phyloP scores from a whole-genome alignment of 1,140 invertebrate species.

The Planococcus citri region DNA sequence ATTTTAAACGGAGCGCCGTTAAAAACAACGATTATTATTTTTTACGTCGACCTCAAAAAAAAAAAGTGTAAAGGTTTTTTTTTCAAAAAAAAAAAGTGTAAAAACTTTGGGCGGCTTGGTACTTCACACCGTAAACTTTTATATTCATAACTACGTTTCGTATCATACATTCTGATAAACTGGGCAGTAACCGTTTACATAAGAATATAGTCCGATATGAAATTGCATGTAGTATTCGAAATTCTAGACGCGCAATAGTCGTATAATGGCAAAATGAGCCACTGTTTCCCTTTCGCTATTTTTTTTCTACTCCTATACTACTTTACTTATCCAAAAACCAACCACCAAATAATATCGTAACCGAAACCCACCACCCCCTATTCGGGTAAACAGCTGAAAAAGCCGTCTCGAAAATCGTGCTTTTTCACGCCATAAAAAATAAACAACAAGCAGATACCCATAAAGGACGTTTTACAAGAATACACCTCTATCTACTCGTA shows the following conservation, averaged over 20 bases:
- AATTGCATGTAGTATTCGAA: neutral
- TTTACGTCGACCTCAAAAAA: neutral
- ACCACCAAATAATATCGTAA: neutral
- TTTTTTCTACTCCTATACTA: too few species aligned
- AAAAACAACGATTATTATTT: neutral
- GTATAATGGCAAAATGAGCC: neutral
- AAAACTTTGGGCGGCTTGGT: neutral
- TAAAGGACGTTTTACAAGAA: neutral
- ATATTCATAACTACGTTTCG: slow-evolving; percentile 1
- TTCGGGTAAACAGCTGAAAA: neutral
- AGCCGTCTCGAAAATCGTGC: neutral
- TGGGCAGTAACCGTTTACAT: slow-evolving; percentile 6
- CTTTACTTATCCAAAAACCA: too few species aligned
- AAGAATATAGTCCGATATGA: neutral
- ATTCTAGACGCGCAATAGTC: neutral
- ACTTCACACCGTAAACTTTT: slow-evolving; percentile 6
- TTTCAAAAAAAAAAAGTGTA: too few species aligned
- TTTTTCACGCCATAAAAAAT: neutral
- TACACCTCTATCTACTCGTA: neutral
- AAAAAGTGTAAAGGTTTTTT: neutral
- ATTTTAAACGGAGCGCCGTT: neutral
- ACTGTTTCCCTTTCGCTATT: neutral
- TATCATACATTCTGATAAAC: slow-evolving; percentile 4
- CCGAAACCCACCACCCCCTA: too few species aligned
- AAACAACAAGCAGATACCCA: neutral